phyloP scores from a whole-genome alignment of 2,888 invertebrate genomes.

The Euplagia quadripunctaria region DNA sequence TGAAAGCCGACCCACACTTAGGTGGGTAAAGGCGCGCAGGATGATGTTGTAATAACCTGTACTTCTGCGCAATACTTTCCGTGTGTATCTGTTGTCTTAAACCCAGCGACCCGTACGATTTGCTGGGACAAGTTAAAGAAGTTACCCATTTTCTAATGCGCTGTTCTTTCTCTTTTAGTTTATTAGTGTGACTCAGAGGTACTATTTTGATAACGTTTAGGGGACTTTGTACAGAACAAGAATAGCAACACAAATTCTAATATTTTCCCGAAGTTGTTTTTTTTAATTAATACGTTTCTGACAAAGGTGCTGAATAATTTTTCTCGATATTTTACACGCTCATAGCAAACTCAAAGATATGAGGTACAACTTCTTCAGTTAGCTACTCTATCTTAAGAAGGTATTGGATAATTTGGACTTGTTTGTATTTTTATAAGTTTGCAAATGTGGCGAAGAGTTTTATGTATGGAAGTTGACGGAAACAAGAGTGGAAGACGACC shows the following conservation, averaged over 20 bases:
- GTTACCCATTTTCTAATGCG: neutral
- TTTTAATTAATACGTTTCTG: neutral
- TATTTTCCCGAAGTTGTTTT: neutral
- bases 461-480: too few relatives aligned
- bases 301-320: neutral
- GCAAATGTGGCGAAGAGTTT: too few relatives aligned
- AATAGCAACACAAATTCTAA: neutral
- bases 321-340: neutral
- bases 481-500: too few relatives aligned
- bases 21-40: too few relatives aligned
- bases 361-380: too few relatives aligned
- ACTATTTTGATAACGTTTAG: neutral
- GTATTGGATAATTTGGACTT: neutral
- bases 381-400: neutral
- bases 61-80: conserved; percentile 3
- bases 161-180: conserved; percentile 6
- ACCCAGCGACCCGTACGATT: neutral
- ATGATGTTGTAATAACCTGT: neutral
- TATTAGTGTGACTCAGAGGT: conserved; percentile 2
- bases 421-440: neutral
- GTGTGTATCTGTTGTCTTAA: neutral
- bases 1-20: too few relatives aligned
- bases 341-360: too few relatives aligned
- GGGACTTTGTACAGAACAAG: neutral
- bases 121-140: conserved; percentile 1